phyloP scores from a whole-genome alignment of 2,113 vertebrate species.

The Proterorhinus semilunaris region DNA sequence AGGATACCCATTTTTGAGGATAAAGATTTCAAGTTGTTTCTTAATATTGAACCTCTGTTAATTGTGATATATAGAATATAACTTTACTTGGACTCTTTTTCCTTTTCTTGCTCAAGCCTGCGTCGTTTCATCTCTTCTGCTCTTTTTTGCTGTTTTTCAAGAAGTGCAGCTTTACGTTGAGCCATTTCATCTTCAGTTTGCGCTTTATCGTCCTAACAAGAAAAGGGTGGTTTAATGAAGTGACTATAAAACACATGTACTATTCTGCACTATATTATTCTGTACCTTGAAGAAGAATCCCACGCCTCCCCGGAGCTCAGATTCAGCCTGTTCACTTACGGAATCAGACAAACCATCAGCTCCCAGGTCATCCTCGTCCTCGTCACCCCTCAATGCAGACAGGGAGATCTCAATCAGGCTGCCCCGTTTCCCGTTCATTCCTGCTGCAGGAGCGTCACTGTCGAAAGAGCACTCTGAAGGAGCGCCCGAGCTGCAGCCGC shows the following conservation, averaged over 20 bases:
- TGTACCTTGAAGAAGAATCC: slow-evolving; percentile 87
- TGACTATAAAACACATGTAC: neutral
- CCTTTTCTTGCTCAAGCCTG: slow-evolving; percentile 85
- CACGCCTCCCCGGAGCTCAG: slow-evolving; percentile 73
- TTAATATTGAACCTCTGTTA: neutral
- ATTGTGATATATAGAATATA: neutral
- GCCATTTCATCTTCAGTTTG: slow-evolving; percentile 87
- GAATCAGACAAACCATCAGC: slow-evolving; percentile 73
- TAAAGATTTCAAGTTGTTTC: neutral
- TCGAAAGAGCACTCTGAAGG: slow-evolving; percentile 82
- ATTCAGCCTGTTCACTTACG: slow-evolving; percentile 76
- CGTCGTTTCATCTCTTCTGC: slow-evolving; percentile 82
- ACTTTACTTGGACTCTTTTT: slow-evolving; percentile 83
- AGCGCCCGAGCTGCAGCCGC: slow-evolving; percentile 73
- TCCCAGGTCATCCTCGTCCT: slow-evolving; percentile 70
- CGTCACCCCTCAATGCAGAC: slow-evolving; percentile 73
- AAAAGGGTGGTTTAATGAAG: neutral
- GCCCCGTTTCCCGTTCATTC: slow-evolving; percentile 71
- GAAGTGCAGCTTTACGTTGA: slow-evolving; percentile 81
- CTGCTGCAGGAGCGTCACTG: slow-evolving; percentile 69
- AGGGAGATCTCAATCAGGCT: slow-evolving; percentile 87
- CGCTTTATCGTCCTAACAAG: slow-evolving; percentile 74
- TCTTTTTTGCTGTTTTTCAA: slow-evolving; percentile 88
- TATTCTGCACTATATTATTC: neutral
- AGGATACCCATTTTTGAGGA: neutral